Evolutionary conservation across 2,113 vertebrate species (phyloP), one percentile per base, ranked within the genome.

Genomic region (Perca flavescens): DNA sequence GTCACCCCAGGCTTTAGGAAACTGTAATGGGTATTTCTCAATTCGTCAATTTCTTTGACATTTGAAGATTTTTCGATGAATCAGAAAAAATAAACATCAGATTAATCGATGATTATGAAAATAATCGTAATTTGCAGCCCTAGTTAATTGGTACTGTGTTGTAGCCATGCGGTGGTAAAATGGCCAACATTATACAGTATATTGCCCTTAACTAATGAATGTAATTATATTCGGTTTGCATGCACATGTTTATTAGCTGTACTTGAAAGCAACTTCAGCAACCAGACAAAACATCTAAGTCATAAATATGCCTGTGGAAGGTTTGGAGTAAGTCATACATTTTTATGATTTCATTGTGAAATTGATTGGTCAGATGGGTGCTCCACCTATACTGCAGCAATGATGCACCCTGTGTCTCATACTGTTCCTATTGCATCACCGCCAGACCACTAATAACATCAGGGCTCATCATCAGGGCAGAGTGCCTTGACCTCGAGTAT

Each of bases 351-450:
- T 61, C 28, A 61, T 4, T 16, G 5, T 7, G 49, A 34, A 52
- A 34, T 76, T 57, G 62, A 60, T 47, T 31, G 61, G 74, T 74
- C 74, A 62, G 56, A 62, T 2, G 5, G 34, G 2, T 1, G 69
- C 84, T 60, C 74, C 56, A 71, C 49, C 67, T 77, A 5, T 7
- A 25, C 50, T 73, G 66, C 66, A 69, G 74, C 19, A 49, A 2
- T 1, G 50, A 64, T 53, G 0, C 74, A 53, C 46, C 49, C 61
- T 56, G 54, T 60, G 43, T 61, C 25, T 74, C 61, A 58, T 31
- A 11, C 40, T 43, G 40, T 43, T 34, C 6, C 16, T 63, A 10
- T 25, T 57, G 60, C 47, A 53, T 79, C 70, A 61, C 36, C 1
- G 36, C 17, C 28, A 56, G 46, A 62, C 72, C 58, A 21, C 8